These are phyloP conservation scores for Lycaena phlaeas DNA, from an alignment of 2,888 invertebrate species.

Conservation along the genomic window DNA sequence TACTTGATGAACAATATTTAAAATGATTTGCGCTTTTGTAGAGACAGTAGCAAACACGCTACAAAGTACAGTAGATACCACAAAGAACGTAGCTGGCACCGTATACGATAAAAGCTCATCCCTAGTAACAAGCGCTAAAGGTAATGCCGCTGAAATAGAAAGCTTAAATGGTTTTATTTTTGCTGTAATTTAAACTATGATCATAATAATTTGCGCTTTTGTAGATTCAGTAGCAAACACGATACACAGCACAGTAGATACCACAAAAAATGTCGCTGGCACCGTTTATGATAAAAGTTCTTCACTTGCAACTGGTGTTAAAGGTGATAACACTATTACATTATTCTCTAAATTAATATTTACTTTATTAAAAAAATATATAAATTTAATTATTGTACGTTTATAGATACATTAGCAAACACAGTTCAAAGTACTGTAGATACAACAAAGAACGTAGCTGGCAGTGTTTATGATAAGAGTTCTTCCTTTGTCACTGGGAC, in stretches of 20 bases:
- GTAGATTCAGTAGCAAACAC: slow-evolving; percentile 36
- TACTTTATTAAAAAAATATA: slow-evolving; percentile 11
- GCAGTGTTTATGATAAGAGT: slow-evolving; percentile 35
- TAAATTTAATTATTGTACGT: slow-evolving; percentile 10
- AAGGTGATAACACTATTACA: slow-evolving; percentile 27
- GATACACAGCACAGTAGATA: slow-evolving; percentile 36
- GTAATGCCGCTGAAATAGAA: too few species aligned
- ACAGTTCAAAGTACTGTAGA: slow-evolving; percentile 32
- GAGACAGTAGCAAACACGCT: slow-evolving; percentile 33
- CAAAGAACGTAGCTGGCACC: slow-evolving; percentile 27
- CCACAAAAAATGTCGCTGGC: slow-evolving; percentile 39
- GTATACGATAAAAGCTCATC: slow-evolving; percentile 25
- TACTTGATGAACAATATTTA: background rate
- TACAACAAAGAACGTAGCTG: slow-evolving; percentile 36
- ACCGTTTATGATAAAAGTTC: slow-evolving; percentile 37
- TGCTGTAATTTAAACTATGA: too few species aligned
- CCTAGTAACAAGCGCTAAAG: slow-evolving; percentile 27
- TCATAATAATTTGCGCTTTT: too few species aligned
- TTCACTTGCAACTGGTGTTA: slow-evolving; percentile 33
- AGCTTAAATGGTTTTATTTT: too few species aligned
- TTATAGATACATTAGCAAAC: slow-evolving; percentile 14
- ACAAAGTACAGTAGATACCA: slow-evolving; percentile 43
- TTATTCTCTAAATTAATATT: too few species aligned
- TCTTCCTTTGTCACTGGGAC: slow-evolving; percentile 23
- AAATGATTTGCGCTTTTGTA: slow-evolving; percentile 6